Conservation (phyloP, 1,140 invertebrate species). For the Trachelipus rathkii region DNA sequence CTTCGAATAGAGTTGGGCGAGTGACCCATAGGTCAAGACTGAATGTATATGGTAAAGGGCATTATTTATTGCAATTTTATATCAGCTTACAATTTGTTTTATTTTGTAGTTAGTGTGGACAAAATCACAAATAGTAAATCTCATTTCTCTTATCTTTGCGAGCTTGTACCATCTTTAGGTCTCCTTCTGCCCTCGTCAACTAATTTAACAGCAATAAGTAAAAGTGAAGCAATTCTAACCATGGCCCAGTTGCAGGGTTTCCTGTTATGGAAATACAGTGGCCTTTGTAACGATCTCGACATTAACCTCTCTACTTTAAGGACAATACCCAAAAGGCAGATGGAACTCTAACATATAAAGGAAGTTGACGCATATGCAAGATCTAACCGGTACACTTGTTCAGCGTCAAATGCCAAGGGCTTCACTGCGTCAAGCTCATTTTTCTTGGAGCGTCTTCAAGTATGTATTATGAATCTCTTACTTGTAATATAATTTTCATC, state of each 20-base stretch:
- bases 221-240: slow-evolving; percentile 21
- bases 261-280: slow-evolving; percentile 20
- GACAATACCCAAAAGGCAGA: slow-evolving; percentile 47
- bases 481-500: background rate
- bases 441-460: slow-evolving; percentile 72
- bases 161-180: slow-evolving; percentile 14
- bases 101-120: too few species aligned
- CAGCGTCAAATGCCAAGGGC: slow-evolving; percentile 69
- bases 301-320: slow-evolving; percentile 21
- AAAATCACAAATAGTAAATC: too few species aligned
- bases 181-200: slow-evolving; percentile 14
- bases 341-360: slow-evolving; percentile 70
- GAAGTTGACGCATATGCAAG: slow-evolving; percentile 62
- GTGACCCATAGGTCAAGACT: slow-evolving; percentile 69
- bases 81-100: too few species aligned
- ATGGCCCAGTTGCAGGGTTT: slow-evolving; percentile 26
- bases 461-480: slow-evolving; percentile 54
- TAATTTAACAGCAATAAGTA: slow-evolving; percentile 24
- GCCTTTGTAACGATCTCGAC: slow-evolving; percentile 16
- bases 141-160: too few species aligned
- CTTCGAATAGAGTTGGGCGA: slow-evolving; percentile 71
- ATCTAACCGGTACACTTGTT: slow-evolving; percentile 76
- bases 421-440: slow-evolving; percentile 65
- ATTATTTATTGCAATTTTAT: too few species aligned
- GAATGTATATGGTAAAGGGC: slow-evolving; percentile 79